These are phyloP conservation scores for Phrixothrix hirtus DNA, from an alignment of 2,888 invertebrate genomes.

Conservation along the genomic window DNA sequence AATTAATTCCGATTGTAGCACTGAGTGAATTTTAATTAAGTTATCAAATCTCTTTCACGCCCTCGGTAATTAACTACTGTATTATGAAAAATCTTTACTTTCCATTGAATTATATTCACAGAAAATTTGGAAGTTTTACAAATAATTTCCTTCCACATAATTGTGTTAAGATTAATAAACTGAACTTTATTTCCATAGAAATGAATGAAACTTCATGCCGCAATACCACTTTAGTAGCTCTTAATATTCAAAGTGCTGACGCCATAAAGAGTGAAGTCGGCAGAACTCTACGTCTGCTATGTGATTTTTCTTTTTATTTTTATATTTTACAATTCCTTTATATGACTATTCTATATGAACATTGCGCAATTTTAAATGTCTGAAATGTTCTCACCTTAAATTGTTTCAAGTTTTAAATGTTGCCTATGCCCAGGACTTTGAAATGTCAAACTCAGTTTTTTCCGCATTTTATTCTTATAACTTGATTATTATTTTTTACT, in stretches of 20 bases:
- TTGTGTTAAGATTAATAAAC: conserved; percentile 24
- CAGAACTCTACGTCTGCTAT: neutral
- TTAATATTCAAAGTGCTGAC: conserved; percentile 12
- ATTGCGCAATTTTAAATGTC: neutral
- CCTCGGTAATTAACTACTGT: conserved; percentile 29
- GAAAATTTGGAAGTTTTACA: conserved; percentile 28
- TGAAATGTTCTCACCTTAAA: no score
- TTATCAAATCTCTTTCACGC: conserved; percentile 29
- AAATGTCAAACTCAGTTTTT: no score
- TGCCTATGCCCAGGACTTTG: no score
- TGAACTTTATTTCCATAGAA: conserved; percentile 11
- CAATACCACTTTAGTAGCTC: conserved; percentile 3
- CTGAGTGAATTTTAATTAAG: conserved; percentile 39
- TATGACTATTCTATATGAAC: neutral
- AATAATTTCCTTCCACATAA: conserved; percentile 27
- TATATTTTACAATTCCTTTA: neutral
- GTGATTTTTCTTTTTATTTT: neutral
- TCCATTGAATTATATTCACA: conserved; percentile 15
- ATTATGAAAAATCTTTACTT: conserved; percentile 34
- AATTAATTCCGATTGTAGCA: conserved; percentile 39
- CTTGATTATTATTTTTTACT: no score
- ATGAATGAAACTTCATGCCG: conserved; percentile 11
- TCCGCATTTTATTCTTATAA: no score
- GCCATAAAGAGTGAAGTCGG: neutral
- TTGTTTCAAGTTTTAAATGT: no score